Evolutionary conservation across 2,113 vertebrate species (phyloP).

Genomic region (Prunella fulvescens): DNA sequence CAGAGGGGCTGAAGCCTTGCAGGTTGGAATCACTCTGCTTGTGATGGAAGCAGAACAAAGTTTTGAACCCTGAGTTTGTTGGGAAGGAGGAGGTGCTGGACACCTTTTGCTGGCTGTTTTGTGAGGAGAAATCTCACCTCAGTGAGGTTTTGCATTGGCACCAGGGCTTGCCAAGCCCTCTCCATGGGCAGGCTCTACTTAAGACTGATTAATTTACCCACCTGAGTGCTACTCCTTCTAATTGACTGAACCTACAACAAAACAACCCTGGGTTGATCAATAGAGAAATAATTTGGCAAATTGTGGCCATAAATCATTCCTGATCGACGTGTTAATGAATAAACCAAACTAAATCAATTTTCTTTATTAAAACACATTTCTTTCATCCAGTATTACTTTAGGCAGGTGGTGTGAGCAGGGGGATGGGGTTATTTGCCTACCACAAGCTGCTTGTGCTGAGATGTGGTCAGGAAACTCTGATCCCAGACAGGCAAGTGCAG

Average conservation of each 20-base stretch:
- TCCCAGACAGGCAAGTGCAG: neutral
- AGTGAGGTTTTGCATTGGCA: neutral
- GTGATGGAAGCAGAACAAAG: neutral
- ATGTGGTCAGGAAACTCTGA: neutral
- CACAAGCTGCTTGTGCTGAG: accelerated
- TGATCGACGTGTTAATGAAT: slow-evolving; percentile 64
- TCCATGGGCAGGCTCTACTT: neutral
- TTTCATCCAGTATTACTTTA: slow-evolving; percentile 53
- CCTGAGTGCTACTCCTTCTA: slow-evolving; percentile 41
- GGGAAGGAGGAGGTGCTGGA: neutral
- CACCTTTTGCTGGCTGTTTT: neutral
- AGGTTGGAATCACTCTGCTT: accelerated
- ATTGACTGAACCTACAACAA: slow-evolving; percentile 67
- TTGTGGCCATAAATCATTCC: slow-evolving; percentile 74
- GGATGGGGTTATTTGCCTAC: neutral
- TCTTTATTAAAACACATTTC: slow-evolving; percentile 73
- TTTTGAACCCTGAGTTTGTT: neutral
- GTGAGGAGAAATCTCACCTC: neutral
- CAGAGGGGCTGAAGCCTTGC: neutral
- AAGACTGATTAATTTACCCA: slow-evolving; percentile 57
- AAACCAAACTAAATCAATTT: slow-evolving; percentile 71
- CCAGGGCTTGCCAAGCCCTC: neutral
- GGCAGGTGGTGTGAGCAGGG: neutral
- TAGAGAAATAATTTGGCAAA: slow-evolving; percentile 80
- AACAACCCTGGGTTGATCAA: slow-evolving; percentile 70